These are phyloP conservation scores for Noctua comes DNA, from an alignment of 2,888 invertebrate genomes.

Conservation along the genomic window DNA sequence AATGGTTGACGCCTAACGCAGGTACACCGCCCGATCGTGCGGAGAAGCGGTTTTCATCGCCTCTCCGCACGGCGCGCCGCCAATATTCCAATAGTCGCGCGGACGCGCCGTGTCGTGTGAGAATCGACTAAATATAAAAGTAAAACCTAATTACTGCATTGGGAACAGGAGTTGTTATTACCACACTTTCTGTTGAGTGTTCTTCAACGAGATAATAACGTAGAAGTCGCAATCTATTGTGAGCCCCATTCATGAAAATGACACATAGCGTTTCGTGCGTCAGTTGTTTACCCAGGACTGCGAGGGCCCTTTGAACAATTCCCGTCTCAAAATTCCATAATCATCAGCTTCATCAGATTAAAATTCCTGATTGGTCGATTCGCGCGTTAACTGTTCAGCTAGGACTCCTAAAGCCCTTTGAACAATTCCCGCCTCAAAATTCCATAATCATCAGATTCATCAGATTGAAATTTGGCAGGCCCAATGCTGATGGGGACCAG, in stretches of 20 bases:
- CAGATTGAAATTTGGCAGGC: conserved; percentile 59
- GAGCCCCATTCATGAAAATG: not conserved
- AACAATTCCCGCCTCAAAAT: not conserved
- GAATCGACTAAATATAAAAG: not conserved
- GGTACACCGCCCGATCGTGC: not conserved
- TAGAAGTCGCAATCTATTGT: not conserved
- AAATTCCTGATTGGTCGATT: conserved; percentile 5
- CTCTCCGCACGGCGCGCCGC: too few species aligned
- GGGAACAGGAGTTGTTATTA: not conserved
- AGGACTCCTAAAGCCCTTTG: not conserved
- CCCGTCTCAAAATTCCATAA: conserved; percentile 14
- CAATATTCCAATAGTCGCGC: not conserved
- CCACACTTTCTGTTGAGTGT: not conserved
- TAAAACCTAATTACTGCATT: not conserved
- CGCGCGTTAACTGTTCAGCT: not conserved
- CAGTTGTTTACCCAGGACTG: not conserved
- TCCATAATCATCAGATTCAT: conserved; percentile 50
- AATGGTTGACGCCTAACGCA: not conserved
- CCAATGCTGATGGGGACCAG: conserved; percentile 51
- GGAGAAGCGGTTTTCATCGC: not conserved
- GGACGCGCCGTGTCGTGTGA: not conserved
- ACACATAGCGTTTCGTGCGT: not conserved
- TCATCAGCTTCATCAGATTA: conserved; percentile 41
- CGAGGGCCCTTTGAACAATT: not conserved
- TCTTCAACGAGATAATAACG: not conserved